These are phyloP conservation scores for Liasis olivaceus DNA, from an alignment of 2,797 vertebrate genomes.

Conservation along the genomic window DNA sequence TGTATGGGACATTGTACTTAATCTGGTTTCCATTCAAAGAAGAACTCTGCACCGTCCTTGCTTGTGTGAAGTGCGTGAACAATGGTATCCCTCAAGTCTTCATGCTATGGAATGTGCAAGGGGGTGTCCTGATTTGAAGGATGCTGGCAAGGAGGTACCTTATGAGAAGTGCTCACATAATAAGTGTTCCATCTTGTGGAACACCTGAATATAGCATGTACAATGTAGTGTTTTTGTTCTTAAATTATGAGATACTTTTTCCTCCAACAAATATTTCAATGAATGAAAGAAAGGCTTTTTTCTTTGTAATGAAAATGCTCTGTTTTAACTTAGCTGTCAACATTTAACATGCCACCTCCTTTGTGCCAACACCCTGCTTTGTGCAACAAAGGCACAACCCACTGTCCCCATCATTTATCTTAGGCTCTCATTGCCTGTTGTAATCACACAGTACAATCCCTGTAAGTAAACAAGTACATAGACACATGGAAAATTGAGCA, in stretches of 20 bases:
- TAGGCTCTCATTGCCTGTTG: background rate
- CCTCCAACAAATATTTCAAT: background rate
- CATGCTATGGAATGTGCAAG: background rate
- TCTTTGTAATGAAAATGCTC: background rate
- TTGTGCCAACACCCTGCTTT: background rate
- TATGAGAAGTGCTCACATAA: background rate
- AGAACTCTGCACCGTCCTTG: background rate
- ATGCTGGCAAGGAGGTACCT: background rate
- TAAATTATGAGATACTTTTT: background rate
- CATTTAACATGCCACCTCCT: background rate
- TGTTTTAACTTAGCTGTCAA: background rate
- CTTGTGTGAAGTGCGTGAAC: background rate
- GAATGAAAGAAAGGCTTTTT: background rate
- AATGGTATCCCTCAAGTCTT: background rate
- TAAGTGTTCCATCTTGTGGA: background rate
- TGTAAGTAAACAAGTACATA: background rate
- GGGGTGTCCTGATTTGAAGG: background rate
- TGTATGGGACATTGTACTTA: background rate
- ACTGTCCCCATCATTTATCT: background rate
- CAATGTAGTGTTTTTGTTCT: background rate
- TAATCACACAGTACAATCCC: background rate
- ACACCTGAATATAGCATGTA: background rate
- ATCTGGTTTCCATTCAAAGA: background rate
- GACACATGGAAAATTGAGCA: background rate
- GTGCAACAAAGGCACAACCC: background rate